Percentiles rank a stretch among this genome's conserved stretches.
Conservation (phyloP, 37 sponge, comb jelly and placozoan genomes). For the Geodia barretti region DNA sequence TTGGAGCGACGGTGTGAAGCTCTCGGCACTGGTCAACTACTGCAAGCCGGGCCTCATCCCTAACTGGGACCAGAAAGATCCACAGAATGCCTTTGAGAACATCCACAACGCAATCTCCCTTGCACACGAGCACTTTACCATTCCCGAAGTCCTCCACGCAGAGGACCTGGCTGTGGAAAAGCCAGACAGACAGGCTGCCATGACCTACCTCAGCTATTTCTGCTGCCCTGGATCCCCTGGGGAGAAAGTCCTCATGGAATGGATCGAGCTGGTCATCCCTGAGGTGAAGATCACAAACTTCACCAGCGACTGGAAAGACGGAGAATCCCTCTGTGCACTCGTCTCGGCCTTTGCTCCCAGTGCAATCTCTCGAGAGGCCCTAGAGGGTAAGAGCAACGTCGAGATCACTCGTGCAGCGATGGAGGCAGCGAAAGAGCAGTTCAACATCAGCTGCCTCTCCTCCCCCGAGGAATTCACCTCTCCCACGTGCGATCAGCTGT, state of each 20-base stretch:
- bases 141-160: constrained; percentile 47
- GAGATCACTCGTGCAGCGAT: constrained; percentile 47
- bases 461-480: constrained; percentile 47
- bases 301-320: constrained; percentile 54
- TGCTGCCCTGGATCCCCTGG: constrained; percentile 60
- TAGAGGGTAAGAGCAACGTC: constrained; percentile 39
- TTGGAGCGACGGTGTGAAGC: constrained; percentile 61
- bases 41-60: constrained; percentile 65
- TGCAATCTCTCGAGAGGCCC: constrained; percentile 31
- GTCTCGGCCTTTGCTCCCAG: constrained; percentile 49
- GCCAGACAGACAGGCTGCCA: constrained; percentile 61
- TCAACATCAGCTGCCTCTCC: constrained; percentile 29
- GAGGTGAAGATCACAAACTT: constrained; percentile 29
- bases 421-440: constrained; percentile 32
- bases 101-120: constrained; percentile 39
- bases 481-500: constrained; percentile 39
- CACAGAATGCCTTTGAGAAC: constrained; percentile 37
- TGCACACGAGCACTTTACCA: constrained; percentile 56
- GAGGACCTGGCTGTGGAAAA: constrained; percentile 42
- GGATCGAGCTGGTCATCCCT: constrained; percentile 20
- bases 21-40: constrained; percentile 58
- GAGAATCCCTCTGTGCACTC: constrained; percentile 51
- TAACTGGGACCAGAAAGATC: constrained; percentile 22
- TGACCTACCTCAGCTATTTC: constrained; percentile 75
- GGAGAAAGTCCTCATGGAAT: constrained; percentile 34